Evolutionary conservation across 2,888 invertebrate genomes (phyloP).

Genomic region (Vanessa cardui): DNA sequence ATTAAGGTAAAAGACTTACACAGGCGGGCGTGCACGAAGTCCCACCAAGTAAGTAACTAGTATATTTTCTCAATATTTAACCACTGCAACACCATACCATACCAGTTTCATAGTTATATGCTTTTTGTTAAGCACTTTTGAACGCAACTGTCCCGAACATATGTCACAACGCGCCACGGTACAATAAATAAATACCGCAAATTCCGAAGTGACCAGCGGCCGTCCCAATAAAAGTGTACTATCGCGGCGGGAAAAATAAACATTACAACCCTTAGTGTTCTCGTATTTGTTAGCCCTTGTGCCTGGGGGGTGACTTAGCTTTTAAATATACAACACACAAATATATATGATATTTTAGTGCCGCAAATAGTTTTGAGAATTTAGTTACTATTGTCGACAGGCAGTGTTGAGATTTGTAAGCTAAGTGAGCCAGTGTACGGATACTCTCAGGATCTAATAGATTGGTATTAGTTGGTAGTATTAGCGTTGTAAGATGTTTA

Average conservation of each 20-base stretch:
- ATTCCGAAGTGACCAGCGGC: conserved; percentile 80
- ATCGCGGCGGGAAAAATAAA: conserved; percentile 65
- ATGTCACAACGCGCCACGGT: conserved; percentile 69
- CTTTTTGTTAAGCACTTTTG: conserved; percentile 50
- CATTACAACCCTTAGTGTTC: conserved; percentile 58
- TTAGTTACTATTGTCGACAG: too few species aligned
- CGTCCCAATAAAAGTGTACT: conserved; percentile 75
- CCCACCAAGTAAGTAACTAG: too few species aligned
- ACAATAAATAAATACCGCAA: conserved; percentile 81
- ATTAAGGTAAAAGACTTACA: too few species aligned
- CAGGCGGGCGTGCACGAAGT: too few species aligned
- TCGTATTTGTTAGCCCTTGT: conserved; percentile 45
- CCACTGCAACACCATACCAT: too few species aligned
- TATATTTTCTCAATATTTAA: too few species aligned
- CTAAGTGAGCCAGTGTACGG: too few species aligned
- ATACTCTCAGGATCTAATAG: too few species aligned
- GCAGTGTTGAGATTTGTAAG: too few species aligned
- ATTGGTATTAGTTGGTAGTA: too few species aligned
- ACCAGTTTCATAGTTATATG: neutral
- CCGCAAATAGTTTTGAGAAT: too few species aligned
- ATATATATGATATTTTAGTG: neutral
- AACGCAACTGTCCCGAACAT: conserved; percentile 55
- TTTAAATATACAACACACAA: conserved; percentile 17
- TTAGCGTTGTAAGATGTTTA: too few species aligned
- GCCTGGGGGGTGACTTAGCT: conserved; percentile 34